These are phyloP conservation scores for Choloepus didactylus DNA, from an alignment of 2,797 vertebrate genomes.

Conservation along the genomic window DNA sequence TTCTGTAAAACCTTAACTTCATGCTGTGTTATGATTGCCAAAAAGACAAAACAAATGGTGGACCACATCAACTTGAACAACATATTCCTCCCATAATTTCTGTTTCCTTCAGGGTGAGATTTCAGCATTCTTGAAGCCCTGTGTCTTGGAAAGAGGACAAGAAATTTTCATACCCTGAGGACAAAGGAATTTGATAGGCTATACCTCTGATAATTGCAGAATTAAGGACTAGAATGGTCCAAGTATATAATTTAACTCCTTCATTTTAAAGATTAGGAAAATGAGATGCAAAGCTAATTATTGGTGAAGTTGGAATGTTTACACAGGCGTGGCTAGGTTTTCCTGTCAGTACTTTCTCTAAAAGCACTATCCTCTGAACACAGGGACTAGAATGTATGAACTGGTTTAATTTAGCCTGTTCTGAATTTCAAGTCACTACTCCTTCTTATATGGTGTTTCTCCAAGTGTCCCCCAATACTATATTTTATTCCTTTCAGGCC, in stretches of 20 bases:
- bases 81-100: neutral
- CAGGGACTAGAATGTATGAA: too few species aligned
- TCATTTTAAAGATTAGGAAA: slow-evolving; percentile 62
- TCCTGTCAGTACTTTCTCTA: neutral
- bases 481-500: neutral
- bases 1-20: neutral
- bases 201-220: neutral
- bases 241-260: neutral
- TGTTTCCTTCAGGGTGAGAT: neutral
- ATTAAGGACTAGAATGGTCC: neutral
- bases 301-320: neutral
- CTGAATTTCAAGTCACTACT: neutral
- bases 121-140: neutral
- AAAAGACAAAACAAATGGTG: neutral
- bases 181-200: neutral
- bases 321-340: neutral
- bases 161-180: neutral
- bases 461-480: neutral
- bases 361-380: neutral
- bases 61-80: neutral
- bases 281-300: neutral
- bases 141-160: slow-evolving; percentile 4
- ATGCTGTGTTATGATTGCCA: neutral
- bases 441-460: neutral
- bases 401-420: neutral